Evolutionary conservation across 2,888 invertebrate species (phyloP), one percentile per base, ranked within the genome.

Genomic region (Rapana venosa): DNA sequence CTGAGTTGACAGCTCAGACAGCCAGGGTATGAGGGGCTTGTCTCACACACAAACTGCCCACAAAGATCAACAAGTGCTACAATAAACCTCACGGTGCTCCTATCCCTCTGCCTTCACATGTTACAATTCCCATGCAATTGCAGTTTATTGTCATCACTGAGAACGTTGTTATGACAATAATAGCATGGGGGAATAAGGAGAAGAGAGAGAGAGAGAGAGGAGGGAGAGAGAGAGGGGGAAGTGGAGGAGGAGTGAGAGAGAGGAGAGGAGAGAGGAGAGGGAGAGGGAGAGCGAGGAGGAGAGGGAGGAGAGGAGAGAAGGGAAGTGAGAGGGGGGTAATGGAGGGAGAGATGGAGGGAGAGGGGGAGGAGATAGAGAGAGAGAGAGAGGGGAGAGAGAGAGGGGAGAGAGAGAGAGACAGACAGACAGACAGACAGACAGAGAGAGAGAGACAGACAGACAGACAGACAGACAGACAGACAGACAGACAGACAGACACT

Each of bases 401-500:
- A 66, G 26, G 13, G 26, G 13, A 66, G 26, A 26, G n/a, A n/a
- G n/a, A 77, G n/a, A 77, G n/a, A n/a, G 13, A n/a, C n/a, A 77
- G n/a, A 13, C 2, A 77, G 30, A n/a, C 26, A n/a, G n/a, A 77
- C 4, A 77, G n/a, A n/a, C 1, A 77, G 30, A 77, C 2, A n/a
- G n/a, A 77, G 77, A 77, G n/a, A n/a, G n/a, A 30, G 77, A 77
- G n/a, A n/a, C 17, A 77, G 30, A 77, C 47, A 47, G 47, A 30
- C 81, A 81, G 26, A 81, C 35, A 87, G 61, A 87, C 87, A 87
- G 61, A 87, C 32, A 87, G n/a, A 87, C 66, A 87, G 61, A 87
- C 87, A 87, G 61, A 87, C 66, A 87, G n/a, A 87, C 66, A 87
- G 61, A 87, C 87, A 87, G 87, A 87, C 66, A 87, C 6, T 8